Base-by-base conservation (phyloP, 2,888 invertebrate genomes). In the Aradus depressus region DNA sequence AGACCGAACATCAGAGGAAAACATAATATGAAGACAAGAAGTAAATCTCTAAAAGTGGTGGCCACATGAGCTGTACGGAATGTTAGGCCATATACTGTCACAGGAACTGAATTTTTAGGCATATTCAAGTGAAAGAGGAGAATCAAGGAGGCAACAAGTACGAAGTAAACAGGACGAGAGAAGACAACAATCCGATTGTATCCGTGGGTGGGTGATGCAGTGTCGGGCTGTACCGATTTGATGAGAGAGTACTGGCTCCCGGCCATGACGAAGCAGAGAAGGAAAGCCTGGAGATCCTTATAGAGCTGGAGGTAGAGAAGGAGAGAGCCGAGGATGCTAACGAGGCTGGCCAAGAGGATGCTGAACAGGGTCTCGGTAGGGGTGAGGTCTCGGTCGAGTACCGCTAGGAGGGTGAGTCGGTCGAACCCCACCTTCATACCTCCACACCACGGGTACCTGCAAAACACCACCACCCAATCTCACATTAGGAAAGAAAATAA, bases 201-300 rank as follows among this genome's bases (percentile, higher is more conserved):
- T 10, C 96, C 96, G 68, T 98, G 98, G 32, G 95, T 93, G 0
- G 98, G 97, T 2, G 97, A 97, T 0, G 97, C 88, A 0, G 97
- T 93, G 69, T 98, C 98, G 0, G 98, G 98, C 65, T 98, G 98
- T 1, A 98, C 98, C 60, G 95, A 95, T 71, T 96, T 97, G 58
- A 96, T 70, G 59, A 97, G 71, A 0, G 93, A 95, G 69, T 97
- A 99, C 68, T 98, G 98, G 64, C 95, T 92, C 14, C 93, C 86
- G 1, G 97, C 97, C 62, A 96, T 91, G n/a, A 96, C 89, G 62
- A 95, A 87, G 70, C 96, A 96, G 68, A 98, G 92, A 64, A 93
- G 74, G 67, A 97, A 89, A 14, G 95, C 88, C 62, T 84, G 85
- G 48, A 96, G 77, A 67, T 98, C 97, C 62, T 81, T 80, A 70